Evolutionary conservation across 1,140 invertebrate genomes (phyloP), one percentile per base, ranked within the genome.

Genomic region (Vollenhovia emeryi): DNA sequence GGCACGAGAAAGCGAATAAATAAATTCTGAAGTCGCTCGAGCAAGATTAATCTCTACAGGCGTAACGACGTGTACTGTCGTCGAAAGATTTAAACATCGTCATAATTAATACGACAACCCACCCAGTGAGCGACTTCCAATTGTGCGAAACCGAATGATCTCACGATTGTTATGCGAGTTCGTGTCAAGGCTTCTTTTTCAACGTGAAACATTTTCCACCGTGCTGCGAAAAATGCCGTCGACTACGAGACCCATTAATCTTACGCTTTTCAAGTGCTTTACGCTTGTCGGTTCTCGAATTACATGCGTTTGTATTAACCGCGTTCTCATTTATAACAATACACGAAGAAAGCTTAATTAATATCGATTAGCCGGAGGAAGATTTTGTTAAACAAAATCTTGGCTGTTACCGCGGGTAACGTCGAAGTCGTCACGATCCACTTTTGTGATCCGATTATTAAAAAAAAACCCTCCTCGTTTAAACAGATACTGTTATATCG

Each of bases 41-140:
- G 60, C 48, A 62, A 43, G 71, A 88, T 88, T 66, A 73, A 88
- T 80, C 74, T 66, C 64, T 75, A 85, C 87, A 73, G 30, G 40
- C 50, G 33, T 84, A 59, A 66, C 57, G 59, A 57, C 48, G 79
- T 30, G 84, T 33, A 57, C 55, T 68, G 57, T 33, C 57, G n/a
- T 84, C 66, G 45, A 88, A 88, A 75, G 66, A n/a, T 48, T 62
- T 50, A 24, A 24, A 87, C 45, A 57, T 79, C 74, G 64, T 79
- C 82, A 40, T 74, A 59, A 73, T 82, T 84, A 78, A 87, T 64
- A 84, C 45, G 86, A 59, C 64, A 78, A 69, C 40, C n/a, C 11
- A 62, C 9, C 11, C 50, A 48, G 45, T 5, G 21, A 30, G 6
- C 45, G 74, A 13, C 52, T 43, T 21, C 27, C 13, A 69, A 50